Conservation (phyloP, 2,797 vertebrate species). For the Melanotaenia nigrans region DNA sequence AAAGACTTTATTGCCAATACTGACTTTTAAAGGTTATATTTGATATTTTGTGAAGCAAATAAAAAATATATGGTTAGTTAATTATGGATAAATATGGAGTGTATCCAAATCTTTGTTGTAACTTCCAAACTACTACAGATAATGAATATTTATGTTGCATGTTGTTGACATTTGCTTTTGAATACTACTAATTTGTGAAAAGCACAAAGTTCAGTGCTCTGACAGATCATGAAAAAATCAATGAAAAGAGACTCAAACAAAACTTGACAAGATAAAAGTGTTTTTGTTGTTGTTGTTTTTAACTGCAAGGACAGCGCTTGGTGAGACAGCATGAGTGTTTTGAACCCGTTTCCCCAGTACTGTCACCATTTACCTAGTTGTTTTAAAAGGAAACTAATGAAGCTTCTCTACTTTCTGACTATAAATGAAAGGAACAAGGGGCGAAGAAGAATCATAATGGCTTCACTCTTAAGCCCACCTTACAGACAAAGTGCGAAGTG, state of each 20-base stretch:
- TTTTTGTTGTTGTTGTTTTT: conserved; percentile 28
- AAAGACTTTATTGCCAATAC: too few relatives aligned
- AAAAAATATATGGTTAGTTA: background rate
- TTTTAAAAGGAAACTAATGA: conserved; percentile 39
- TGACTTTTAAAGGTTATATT: too few relatives aligned
- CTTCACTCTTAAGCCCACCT: conserved; percentile 13
- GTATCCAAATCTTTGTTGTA: background rate
- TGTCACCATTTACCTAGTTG: conserved; percentile 45
- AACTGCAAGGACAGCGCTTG: conserved; percentile 41
- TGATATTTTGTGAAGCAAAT: background rate
- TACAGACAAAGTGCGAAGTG: conserved; percentile 14
- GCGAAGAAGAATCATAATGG: conserved; percentile 16
- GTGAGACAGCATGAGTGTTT: conserved; percentile 16
- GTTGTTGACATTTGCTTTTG: conserved; percentile 3
- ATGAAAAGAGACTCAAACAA: conserved; percentile 27
- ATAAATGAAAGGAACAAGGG: conserved; percentile 23
- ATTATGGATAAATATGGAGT: background rate
- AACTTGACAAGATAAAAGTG: conserved; percentile 43
- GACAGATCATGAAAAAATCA: conserved; percentile 32
- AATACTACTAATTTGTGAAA: conserved; percentile 39
- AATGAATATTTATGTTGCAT: background rate
- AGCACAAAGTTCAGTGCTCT: conserved; percentile 12
- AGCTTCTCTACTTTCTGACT: conserved; percentile 28
- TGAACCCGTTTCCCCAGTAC: conserved; percentile 25
- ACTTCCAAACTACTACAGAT: background rate